Evolutionary conservation across 92 coral and sea anemone species (phyloP).

Genomic region (Umimayanthus chanpuru): DNA sequence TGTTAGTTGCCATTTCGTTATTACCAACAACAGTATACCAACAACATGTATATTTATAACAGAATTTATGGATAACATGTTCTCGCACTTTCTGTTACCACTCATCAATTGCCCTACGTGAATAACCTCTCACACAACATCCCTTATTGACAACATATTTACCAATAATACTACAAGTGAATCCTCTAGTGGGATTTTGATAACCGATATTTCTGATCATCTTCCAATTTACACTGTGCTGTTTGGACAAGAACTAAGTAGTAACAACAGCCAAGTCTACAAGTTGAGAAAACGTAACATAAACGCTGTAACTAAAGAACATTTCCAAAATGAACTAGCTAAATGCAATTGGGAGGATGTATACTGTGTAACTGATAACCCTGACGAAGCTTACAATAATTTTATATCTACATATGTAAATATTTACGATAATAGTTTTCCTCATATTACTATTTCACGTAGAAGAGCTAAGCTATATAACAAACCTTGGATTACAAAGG

Average conservation of each 20-base stretch:
- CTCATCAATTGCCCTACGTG: slow-evolving; percentile 56
- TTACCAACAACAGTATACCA: too few relatives aligned
- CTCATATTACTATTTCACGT: too few relatives aligned
- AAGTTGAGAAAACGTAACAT: slow-evolving; percentile 8
- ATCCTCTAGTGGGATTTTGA: slow-evolving; percentile 32
- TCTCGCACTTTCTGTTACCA: slow-evolving; percentile 30
- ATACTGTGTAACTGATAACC: slow-evolving; percentile 27
- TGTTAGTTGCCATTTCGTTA: too few relatives aligned
- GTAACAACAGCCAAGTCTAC: not conserved
- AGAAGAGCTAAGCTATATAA: too few relatives aligned
- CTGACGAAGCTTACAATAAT: slow-evolving; percentile 11
- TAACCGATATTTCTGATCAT: slow-evolving; percentile 16
- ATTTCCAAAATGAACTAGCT: slow-evolving; percentile 36
- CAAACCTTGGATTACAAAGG: too few relatives aligned
- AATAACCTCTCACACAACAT: slow-evolving; percentile 66
- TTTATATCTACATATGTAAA: not conserved
- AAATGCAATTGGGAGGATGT: slow-evolving; percentile 21
- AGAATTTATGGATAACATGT: slow-evolving; percentile 52
- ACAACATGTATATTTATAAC: slow-evolving; percentile 18
- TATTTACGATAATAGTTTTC: too few relatives aligned
- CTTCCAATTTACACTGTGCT: slow-evolving; percentile 32
- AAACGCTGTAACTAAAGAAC: slow-evolving; percentile 18
- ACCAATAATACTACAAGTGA: slow-evolving; percentile 32
- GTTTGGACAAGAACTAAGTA: not conserved
- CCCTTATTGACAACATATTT: slow-evolving; percentile 52